Base-by-base conservation (phyloP, 2,113 vertebrate species). In the Tachuris rubrigastra region DNA sequence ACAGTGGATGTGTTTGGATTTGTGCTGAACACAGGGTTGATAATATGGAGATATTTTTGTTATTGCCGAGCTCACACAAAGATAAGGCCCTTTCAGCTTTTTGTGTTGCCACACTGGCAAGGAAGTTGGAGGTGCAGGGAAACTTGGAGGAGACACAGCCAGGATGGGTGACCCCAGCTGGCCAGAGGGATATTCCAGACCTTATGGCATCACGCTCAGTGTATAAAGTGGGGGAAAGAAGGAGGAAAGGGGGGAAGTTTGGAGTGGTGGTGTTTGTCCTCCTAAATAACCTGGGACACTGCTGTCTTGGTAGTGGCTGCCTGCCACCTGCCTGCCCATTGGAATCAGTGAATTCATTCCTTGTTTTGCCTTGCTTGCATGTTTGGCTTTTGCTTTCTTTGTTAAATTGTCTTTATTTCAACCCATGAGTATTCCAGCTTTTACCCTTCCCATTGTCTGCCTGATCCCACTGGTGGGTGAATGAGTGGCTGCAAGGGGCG, bases 401-500 rank as follows among this genome's bases (percentile, higher is more conserved):
- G 6, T 22, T 83, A 31, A 60, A 3, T 4, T n/a, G 23, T 39
- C 33, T 52, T 39, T 4, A 9, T 15, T 8, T 20, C 13, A 25
- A 0, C 17, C 8, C 24, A 8, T 28, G 12, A 35, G 5, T 53
- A 53, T 63, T 41, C 25, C 18, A 63, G 60, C 60, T 30, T 60
- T 74, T 60, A 12, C 30, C 6, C 5, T 60, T 60, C 27, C 13
- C 10, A 0, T 75, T 46, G 11, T 60, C n/a, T 76, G 21, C 9
- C 30, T 2, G 6, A 24, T 75, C 11, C 11, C 7, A 8, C 7
- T 62, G 11, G 21, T 68, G 6, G 20, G 46, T 0, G 0, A 30
- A 10, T 0, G 0, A 21, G 19, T 46, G 46, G 9, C n/a, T 75
- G 14, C 20, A 15, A 46, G 77, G 10, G 27, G 10, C 15, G 59